Evolutionary conservation across 2,888 invertebrate species (phyloP).

Genomic region (Dusona sp.): DNA sequence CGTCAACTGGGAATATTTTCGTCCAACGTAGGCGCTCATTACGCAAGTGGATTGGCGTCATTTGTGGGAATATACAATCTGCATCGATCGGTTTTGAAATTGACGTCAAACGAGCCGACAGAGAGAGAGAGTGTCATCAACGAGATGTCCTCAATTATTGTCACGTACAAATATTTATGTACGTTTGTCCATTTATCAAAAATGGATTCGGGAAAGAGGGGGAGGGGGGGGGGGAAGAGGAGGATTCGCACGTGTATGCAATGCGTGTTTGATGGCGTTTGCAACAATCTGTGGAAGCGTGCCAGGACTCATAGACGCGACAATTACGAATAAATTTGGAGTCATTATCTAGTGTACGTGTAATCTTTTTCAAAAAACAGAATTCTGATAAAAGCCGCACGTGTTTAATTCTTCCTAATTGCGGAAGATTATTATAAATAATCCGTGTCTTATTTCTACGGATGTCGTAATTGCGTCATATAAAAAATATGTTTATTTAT

Average conservation of each 20-base stretch:
- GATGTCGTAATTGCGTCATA: background rate
- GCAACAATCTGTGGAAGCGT: slow-evolving; percentile 62
- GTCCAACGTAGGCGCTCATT: slow-evolving; percentile 4
- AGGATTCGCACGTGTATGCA: slow-evolving; percentile 19
- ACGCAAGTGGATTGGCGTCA: slow-evolving; percentile 11
- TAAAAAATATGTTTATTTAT: background rate
- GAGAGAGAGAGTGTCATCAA: slow-evolving; percentile 1
- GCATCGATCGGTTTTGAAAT: slow-evolving; percentile 28
- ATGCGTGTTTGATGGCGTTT: slow-evolving; percentile 62
- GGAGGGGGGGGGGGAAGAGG: too few relatives aligned
- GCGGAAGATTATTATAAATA: background rate
- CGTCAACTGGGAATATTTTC: background rate
- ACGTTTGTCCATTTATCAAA: slow-evolving; percentile 26
- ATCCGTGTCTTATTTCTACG: background rate
- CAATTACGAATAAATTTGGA: slow-evolving; percentile 21
- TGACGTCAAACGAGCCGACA: slow-evolving; percentile 46
- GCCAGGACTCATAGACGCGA: slow-evolving; percentile 53
- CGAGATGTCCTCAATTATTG: slow-evolving; percentile 4
- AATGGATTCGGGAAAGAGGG: background rate
- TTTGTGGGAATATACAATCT: background rate
- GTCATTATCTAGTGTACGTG: slow-evolving; percentile 25
- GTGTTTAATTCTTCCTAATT: background rate
- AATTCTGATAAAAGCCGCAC: slow-evolving; percentile 4
- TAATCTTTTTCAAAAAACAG: slow-evolving; percentile 13
- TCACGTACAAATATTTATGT: slow-evolving; percentile 6